Base-by-base conservation (phyloP, 1,140 invertebrate species). In the Gonatopus flavifemur region DNA sequence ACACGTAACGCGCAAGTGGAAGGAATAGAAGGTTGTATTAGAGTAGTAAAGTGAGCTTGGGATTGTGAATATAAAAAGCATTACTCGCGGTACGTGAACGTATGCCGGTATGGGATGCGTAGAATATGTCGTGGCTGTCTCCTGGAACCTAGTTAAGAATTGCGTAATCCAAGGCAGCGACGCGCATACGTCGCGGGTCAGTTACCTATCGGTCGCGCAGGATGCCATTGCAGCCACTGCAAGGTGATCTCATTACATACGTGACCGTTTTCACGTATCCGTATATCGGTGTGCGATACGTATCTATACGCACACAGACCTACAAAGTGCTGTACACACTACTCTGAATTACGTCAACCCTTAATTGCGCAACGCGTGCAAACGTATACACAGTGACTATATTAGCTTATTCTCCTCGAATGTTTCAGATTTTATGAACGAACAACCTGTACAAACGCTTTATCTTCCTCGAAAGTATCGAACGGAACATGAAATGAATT, bases 91-190 rank as follows among this genome's bases (percentile, higher is more conserved):
- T 50, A 40, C 33, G 28, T 35, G 30, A 57, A 61, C 58, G 54
- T 61, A n/a, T n/a, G n/a, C n/a, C n/a, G 48, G 59, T 61, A 62
- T 60, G 53, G 21, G 39, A 49, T n/a, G n/a, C n/a, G n/a, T n/a
- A n/a, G n/a, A n/a, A n/a, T n/a, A n/a, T n/a, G n/a, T n/a, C n/a
- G n/a, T n/a, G n/a, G n/a, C n/a, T n/a, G 48, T 58, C 59, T 56
- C 49, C 38, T 59, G 59, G 52, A 63, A 62, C 55, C 49, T 43
- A 40, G 61, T 59, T 62, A 59, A 61, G 51, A 57, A 62, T 62
- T 62, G 59, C 59, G 59, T 62, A 62, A 62, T n/a, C n/a, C n/a
- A n/a, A n/a, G n/a, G n/a, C n/a, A 28, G 25, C 25, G 25, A 28
- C 6, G 37, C 24, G 13, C 41, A 25, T 48, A 22, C 33, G 38